Evolutionary conservation across 2,888 invertebrate genomes (phyloP).

Genomic region (Portevinia maculata): DNA sequence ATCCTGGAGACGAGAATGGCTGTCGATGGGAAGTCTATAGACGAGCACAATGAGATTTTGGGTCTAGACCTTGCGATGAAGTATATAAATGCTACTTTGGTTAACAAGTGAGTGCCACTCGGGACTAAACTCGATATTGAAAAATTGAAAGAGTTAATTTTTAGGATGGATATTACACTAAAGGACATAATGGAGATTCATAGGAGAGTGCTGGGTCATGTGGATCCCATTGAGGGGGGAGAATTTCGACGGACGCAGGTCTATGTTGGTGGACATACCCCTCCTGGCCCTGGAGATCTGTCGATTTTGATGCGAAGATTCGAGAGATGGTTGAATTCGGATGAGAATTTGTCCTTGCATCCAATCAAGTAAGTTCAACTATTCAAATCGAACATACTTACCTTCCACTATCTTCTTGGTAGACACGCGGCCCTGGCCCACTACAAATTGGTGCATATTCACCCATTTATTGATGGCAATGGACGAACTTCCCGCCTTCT

Average conservation of each 20-base stretch:
- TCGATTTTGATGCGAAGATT: conserved; percentile 93
- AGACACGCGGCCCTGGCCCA: conserved; percentile 98
- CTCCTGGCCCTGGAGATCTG: conserved; percentile 93
- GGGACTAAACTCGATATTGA: not conserved
- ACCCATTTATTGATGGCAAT: conserved; percentile 98
- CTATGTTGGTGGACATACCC: conserved; percentile 97
- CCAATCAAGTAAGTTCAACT: conserved; percentile 87
- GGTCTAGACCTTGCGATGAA: conserved; percentile 97
- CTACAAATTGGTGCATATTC: conserved; percentile 97
- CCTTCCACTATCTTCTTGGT: conserved; percentile 38
- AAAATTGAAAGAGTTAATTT: not conserved
- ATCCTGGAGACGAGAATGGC: conserved; percentile 95
- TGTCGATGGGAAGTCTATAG: conserved; percentile 94
- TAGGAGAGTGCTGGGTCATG: conserved; percentile 95
- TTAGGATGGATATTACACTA: conserved; percentile 90
- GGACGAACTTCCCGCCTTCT: conserved; percentile 96
- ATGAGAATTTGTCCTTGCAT: conserved; percentile 92
- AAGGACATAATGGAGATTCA: conserved; percentile 97
- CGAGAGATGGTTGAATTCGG: conserved; percentile 96
- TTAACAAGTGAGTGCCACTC: conserved; percentile 84
- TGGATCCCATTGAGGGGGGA: conserved; percentile 96
- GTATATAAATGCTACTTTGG: conserved; percentile 92
- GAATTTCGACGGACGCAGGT: conserved; percentile 94
- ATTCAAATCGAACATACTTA: not conserved
- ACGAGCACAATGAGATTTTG: conserved; percentile 98